phyloP scores from a whole-genome alignment of 1,140 invertebrate genomes.

The Acromyrmex heyeri region DNA sequence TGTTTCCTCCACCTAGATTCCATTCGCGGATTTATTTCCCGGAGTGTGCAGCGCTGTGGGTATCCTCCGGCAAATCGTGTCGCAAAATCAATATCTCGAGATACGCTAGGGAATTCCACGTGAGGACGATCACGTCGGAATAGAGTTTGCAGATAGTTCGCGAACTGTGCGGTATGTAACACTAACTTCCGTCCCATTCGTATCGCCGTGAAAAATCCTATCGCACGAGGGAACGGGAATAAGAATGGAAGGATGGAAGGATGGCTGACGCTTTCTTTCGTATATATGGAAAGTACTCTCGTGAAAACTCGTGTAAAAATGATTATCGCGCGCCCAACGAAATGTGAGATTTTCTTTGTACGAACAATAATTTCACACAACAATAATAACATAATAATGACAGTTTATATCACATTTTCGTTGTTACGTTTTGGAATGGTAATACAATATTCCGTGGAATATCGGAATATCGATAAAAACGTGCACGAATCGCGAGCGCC shows the following conservation, averaged over 20 bases:
- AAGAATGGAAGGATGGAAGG: neutral
- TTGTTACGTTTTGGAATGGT: slow-evolving; percentile 15
- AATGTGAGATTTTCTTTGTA: neutral
- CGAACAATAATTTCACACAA: slow-evolving; percentile 4
- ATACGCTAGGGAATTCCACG: slow-evolving; percentile 29
- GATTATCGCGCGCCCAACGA: neutral
- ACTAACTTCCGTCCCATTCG: slow-evolving; percentile 22
- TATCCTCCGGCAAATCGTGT: slow-evolving; percentile 66
- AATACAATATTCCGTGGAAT: slow-evolving; percentile 36
- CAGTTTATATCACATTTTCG: slow-evolving; percentile 28
- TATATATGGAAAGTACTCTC: slow-evolving; percentile 10
- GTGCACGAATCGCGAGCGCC: slow-evolving; percentile 13
- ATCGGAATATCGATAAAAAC: slow-evolving; percentile 57
- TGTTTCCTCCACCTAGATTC: slow-evolving; percentile 42
- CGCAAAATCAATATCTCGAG: slow-evolving; percentile 73
- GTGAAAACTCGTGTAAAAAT: neutral
- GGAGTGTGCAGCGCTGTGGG: slow-evolving; percentile 44
- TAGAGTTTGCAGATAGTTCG: slow-evolving; percentile 63
- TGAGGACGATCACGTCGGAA: slow-evolving; percentile 60
- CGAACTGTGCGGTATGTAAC: slow-evolving; percentile 15
- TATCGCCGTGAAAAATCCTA: neutral
- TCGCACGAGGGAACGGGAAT: neutral
- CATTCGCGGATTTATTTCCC: slow-evolving; percentile 57
- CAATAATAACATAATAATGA: slow-evolving; percentile 21
- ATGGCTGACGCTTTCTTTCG: neutral